phyloP scores from a whole-genome alignment of 2,797 vertebrate species.

The Vireo griseus region DNA sequence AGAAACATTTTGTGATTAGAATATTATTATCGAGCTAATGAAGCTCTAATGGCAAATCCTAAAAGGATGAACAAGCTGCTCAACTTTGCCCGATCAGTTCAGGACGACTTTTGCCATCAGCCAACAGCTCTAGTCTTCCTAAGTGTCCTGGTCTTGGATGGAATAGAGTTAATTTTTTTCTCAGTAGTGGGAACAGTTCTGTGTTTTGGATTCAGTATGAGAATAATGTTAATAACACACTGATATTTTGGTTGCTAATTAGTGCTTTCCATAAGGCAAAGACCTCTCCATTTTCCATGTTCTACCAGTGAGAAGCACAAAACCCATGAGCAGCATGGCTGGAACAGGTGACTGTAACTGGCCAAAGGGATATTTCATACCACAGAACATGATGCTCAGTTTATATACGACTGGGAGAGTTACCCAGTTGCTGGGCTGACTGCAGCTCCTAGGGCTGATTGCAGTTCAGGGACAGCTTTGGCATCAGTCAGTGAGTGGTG shows the following conservation, averaged over 20 bases:
- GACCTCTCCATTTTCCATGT: not conserved
- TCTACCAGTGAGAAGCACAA: not conserved
- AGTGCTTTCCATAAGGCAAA: not conserved
- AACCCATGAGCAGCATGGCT: not conserved
- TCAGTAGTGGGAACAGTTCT: not conserved
- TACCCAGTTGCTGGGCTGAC: no score
- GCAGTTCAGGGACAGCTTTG: not conserved
- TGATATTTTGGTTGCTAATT: not conserved
- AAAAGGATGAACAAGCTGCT: not conserved
- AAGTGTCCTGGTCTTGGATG: not conserved
- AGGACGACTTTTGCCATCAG: not conserved
- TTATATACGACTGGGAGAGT: not conserved
- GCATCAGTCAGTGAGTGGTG: not conserved
- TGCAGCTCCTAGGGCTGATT: not conserved
- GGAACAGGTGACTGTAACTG: not conserved
- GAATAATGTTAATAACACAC: not conserved
- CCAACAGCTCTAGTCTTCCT: not conserved
- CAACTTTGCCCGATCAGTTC: not conserved
- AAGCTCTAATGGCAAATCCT: slow-evolving; percentile 8
- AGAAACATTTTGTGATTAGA: slow-evolving; percentile 9
- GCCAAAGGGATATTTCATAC: not conserved
- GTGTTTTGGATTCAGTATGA: not conserved
- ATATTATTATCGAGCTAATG: not conserved
- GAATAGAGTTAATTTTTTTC: not conserved
- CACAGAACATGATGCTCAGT: not conserved